Conservation (phyloP, 2,888 invertebrate species). For the Amphimallon solstitiale region DNA sequence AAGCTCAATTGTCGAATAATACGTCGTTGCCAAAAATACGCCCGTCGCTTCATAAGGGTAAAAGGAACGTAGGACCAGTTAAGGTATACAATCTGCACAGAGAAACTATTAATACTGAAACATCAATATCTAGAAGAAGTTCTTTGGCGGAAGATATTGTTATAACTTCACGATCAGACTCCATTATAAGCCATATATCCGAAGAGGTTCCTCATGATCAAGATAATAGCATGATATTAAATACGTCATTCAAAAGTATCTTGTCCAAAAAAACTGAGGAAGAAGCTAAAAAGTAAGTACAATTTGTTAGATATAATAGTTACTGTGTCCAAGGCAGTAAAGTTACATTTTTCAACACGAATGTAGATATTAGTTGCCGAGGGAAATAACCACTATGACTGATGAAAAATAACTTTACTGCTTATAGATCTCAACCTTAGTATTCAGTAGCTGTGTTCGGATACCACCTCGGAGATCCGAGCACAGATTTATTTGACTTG, state of each 20-base stretch:
- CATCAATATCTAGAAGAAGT: slow-evolving; percentile 55
- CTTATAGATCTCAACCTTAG: not conserved
- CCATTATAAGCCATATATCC: slow-evolving; percentile 46
- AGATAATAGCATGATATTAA: slow-evolving; percentile 20
- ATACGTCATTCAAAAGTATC: slow-evolving; percentile 32
- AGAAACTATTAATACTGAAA: slow-evolving; percentile 55
- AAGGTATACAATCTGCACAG: slow-evolving; percentile 65
- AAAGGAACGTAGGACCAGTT: slow-evolving; percentile 64
- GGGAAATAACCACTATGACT: no score
- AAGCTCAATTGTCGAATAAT: slow-evolving; percentile 65
- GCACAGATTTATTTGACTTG: no score
- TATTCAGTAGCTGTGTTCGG: no score
- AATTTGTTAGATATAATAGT: not conserved
- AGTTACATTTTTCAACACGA: no score
- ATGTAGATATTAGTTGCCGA: no score
- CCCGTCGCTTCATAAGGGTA: slow-evolving; percentile 59
- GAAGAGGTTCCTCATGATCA: slow-evolving; percentile 39
- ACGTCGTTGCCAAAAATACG: slow-evolving; percentile 64
- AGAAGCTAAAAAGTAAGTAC: slow-evolving; percentile 49
- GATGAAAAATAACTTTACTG: no score
- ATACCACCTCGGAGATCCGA: no score
- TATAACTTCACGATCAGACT: slow-evolving; percentile 53
- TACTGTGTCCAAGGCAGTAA: not conserved
- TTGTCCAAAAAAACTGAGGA: slow-evolving; percentile 44
- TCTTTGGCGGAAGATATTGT: slow-evolving; percentile 54